Base-by-base conservation (phyloP, 2,797 vertebrate species). In the Triplophysa yarkandensis region DNA sequence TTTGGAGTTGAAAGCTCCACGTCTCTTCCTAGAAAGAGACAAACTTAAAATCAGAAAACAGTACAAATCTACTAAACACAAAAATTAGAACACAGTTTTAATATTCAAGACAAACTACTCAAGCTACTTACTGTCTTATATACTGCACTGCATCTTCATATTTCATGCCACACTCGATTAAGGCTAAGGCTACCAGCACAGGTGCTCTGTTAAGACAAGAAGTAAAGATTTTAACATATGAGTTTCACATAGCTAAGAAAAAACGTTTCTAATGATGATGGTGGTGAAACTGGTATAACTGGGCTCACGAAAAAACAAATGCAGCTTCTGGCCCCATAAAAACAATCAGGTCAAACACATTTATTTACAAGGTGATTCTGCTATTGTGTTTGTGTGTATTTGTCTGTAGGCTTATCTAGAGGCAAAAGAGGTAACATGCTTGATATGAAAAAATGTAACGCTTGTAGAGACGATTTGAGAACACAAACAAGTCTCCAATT, bases 1-100 rank as follows among this genome's bases (percentile, higher is more conserved):
- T 93, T 98, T 99, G 90, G 96, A 95, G 93, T 99, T 98, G 91
- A 99, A 99, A 83, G 97, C 97, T 91, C 97, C 97, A 89, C 97
- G 97, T 93, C 97, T 95, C 90, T 98, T 99, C 92, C 97, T 98
- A 54, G 79, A 85, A 78, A 61, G 2, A 75, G 5, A 19, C 1
- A 25, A 16, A 28, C 25, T 2, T 28, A n/a, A n/a, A n/a, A n/a
- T n/a, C n/a, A n/a, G n/a, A n/a, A n/a, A n/a, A n/a, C 11, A 55
- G 25, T 25, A 44, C 9, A 44, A 25, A 43, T 30, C 7, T 25
- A 71, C 27, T 39, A 27, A 44, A 60, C 44, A 17, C 19, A 48
- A 5, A 71, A 25, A 2, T 23, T 46, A 30, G 4, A 39, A 3
- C 6, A 1, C 17, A 44, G 44, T 44, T 23, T 13, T 32, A 4